Conservation (phyloP, 2,888 invertebrate species). For the Lysandra coridon region DNA sequence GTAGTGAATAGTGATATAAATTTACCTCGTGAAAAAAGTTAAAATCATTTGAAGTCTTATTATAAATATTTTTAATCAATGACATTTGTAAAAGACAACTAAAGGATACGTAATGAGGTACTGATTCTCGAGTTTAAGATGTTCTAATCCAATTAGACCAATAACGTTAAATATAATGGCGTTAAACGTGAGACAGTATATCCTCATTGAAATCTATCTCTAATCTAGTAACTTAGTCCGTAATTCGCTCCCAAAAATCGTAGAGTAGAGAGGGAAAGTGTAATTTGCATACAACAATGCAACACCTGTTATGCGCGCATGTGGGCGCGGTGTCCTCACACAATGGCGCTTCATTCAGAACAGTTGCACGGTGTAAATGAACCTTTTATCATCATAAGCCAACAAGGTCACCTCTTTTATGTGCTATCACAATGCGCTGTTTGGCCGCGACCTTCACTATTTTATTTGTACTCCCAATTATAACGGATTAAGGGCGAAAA, state of each 20-base stretch:
- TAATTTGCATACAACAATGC: constrained; percentile 80
- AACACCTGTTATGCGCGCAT: constrained; percentile 70
- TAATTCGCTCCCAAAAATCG: constrained; percentile 59
- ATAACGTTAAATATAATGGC: not conserved
- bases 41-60: too few relatives aligned
- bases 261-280: constrained; percentile 72
- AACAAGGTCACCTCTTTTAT: constrained; percentile 72
- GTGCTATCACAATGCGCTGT: constrained; percentile 54
- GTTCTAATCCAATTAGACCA: too few relatives aligned
- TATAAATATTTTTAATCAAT: too few relatives aligned
- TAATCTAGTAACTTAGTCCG: constrained; percentile 24
- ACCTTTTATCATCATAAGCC: constrained; percentile 74
- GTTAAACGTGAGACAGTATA: not conserved
- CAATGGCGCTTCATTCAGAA: constrained; percentile 67
- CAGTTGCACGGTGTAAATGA: constrained; percentile 76
- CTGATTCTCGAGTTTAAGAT: too few relatives aligned
- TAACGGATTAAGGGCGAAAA: constrained; percentile 21
- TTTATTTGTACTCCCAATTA: constrained; percentile 19
- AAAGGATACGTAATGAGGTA: too few relatives aligned
- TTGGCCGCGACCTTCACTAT: constrained; percentile 41
- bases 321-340: constrained; percentile 66
- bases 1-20: too few relatives aligned
- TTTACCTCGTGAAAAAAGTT: too few relatives aligned
- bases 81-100: too few relatives aligned
- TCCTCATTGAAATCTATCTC: not conserved